Evolutionary conservation across 2,888 invertebrate species (phyloP).

Genomic region (Idaea aversata): DNA sequence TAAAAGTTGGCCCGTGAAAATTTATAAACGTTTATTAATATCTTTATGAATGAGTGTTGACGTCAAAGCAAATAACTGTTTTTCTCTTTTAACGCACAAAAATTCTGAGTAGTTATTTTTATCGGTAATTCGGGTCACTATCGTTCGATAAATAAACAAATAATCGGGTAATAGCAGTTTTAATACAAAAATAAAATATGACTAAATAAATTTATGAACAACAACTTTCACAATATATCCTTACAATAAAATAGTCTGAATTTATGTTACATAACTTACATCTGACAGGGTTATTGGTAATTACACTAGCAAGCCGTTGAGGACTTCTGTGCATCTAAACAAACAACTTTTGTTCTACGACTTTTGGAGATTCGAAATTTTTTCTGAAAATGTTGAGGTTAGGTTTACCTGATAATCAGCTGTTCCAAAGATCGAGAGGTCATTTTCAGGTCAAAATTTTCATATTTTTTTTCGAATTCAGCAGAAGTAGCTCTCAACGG

Average conservation of each 20-base stretch:
- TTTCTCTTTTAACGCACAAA: conserved; percentile 11
- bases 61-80: conserved; percentile 49
- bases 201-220: conserved; percentile 16
- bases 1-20: conserved; percentile 42
- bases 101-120: neutral
- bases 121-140: conserved; percentile 10
- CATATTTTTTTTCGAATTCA: too few relatives aligned
- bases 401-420: too few relatives aligned
- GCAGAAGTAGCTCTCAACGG: too few relatives aligned
- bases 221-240: conserved; percentile 11
- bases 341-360: too few relatives aligned
- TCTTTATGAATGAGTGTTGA: conserved; percentile 71
- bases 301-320: too few relatives aligned
- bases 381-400: too few relatives aligned
- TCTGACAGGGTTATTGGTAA: too few relatives aligned
- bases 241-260: neutral
- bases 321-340: too few relatives aligned
- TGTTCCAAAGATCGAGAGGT: too few relatives aligned
- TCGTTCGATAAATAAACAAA: conserved; percentile 19
- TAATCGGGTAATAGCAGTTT: conserved; percentile 20
- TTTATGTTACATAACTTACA: neutral
- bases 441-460: too few relatives aligned
- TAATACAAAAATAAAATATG: conserved; percentile 23
- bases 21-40: conserved; percentile 34
- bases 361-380: too few relatives aligned